phyloP scores from a whole-genome alignment of 2,113 vertebrate genomes.

The Stegastes partitus region DNA sequence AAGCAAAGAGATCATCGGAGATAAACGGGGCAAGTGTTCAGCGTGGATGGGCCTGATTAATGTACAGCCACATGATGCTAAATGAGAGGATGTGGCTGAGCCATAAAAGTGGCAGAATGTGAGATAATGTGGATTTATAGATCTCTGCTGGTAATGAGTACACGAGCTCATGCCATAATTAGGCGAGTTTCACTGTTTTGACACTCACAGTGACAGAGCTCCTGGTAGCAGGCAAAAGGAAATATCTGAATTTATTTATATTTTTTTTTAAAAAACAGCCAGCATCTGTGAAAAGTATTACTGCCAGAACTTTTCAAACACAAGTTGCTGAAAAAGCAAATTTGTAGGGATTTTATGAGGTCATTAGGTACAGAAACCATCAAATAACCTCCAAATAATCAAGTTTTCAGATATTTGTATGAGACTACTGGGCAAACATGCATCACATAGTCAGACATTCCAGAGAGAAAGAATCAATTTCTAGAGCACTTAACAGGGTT shows the following conservation, averaged over 20 bases:
- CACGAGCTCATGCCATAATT: constrained; percentile 32
- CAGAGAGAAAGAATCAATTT: constrained; percentile 7
- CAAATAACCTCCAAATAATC: too few species aligned
- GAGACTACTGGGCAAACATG: not conserved
- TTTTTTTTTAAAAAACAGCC: not conserved
- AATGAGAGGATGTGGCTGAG: constrained; percentile 53
- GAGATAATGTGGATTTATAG: constrained; percentile 68
- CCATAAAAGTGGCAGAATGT: constrained; percentile 58
- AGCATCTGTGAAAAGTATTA: not conserved
- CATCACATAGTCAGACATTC: not conserved
- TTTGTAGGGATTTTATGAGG: too few species aligned
- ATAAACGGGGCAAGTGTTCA: constrained; percentile 47
- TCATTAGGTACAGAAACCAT: too few species aligned
- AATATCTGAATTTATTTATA: not conserved
- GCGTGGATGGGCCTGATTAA: constrained; percentile 55
- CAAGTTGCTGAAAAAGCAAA: not conserved
- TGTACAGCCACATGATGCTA: constrained; percentile 50
- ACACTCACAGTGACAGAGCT: not conserved
- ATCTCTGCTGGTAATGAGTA: constrained; percentile 19
- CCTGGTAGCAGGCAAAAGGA: not conserved
- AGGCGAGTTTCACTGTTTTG: constrained; percentile 27
- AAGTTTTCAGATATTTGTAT: not conserved
- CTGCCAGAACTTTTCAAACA: not conserved
- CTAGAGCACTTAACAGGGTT: not conserved
- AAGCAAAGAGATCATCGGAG: constrained; percentile 16